Percentiles rank a stretch among this genome's conserved stretches.
phyloP scores from a whole-genome alignment of 64 coral and sea anemone genomes.

The Hydrozoanthus tunicans region DNA sequence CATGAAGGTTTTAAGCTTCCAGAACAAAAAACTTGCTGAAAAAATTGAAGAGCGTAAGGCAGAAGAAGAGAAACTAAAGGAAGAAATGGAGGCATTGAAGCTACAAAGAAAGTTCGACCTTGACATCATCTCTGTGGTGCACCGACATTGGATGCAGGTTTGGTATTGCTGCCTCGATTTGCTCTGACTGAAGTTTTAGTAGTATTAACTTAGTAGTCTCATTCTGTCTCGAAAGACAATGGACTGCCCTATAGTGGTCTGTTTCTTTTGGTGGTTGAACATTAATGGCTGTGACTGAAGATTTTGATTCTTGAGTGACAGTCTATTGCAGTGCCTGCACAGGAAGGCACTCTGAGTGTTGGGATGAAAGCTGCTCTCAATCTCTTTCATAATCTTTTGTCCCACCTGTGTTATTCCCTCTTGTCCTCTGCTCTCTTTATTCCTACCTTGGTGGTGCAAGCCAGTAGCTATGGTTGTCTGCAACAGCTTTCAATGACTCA shows the following conservation, averaged over 20 bases:
- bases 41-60: constrained; percentile 90
- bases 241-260: background rate
- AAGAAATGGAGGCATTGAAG: constrained; percentile 79
- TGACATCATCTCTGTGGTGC: constrained; percentile 87
- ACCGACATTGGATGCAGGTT: constrained; percentile 97
- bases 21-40: constrained; percentile 95
- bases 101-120: constrained; percentile 76
- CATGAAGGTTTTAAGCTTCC: constrained; percentile 88
- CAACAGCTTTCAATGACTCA: background rate
- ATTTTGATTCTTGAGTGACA: background rate
- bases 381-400: background rate
- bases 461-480: background rate
- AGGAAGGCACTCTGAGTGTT: background rate
- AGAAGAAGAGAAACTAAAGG: constrained; percentile 89
- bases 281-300: background rate
- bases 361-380: background rate
- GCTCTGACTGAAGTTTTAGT: background rate
- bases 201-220: background rate
- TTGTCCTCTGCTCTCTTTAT: background rate
- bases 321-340: background rate
- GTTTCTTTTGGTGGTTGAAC: background rate
- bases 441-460: background rate
- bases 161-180: background rate
- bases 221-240: background rate
- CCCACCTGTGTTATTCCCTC: background rate